phyloP scores from a whole-genome alignment of 2,797 vertebrate species.

The Buphagus erythrorhynchus region DNA sequence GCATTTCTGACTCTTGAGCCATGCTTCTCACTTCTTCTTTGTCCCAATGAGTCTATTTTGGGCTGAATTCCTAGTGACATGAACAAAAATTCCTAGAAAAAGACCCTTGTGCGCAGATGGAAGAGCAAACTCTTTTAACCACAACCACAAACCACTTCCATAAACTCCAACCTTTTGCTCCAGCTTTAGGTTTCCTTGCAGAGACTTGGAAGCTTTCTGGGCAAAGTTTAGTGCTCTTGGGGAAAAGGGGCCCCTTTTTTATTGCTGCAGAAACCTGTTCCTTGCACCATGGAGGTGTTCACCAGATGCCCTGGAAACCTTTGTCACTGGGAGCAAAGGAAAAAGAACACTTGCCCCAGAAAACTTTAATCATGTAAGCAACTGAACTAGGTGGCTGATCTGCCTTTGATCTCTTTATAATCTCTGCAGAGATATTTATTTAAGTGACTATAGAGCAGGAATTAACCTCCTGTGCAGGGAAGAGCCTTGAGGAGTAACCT shows the following conservation, averaged over 20 bases:
- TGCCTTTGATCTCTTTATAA: not conserved
- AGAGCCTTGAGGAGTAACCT: not conserved
- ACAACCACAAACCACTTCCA: conserved; percentile 40
- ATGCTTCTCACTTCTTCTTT: not conserved
- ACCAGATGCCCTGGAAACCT: not conserved
- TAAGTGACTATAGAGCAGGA: not conserved
- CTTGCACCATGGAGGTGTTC: not conserved
- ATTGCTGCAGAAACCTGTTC: not conserved
- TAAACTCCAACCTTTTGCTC: not conserved
- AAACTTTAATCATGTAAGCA: not conserved
- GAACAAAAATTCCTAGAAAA: conserved; percentile 52
- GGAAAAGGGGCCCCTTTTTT: not conserved
- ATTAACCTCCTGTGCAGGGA: not conserved
- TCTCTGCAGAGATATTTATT: not conserved
- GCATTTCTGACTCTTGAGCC: not conserved
- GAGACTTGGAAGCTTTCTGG: not conserved
- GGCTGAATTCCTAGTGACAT: conserved; percentile 32
- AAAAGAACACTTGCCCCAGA: not conserved
- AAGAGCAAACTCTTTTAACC: conserved; percentile 9
- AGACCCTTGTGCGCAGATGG: not conserved
- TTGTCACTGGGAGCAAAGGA: not conserved
- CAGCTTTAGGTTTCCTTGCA: not conserved
- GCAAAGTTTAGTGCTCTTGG: not conserved
- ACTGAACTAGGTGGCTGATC: not conserved
- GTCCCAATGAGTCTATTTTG: conserved; percentile 1